phyloP scores from a whole-genome alignment of 2,797 vertebrate species.

The Choloepus didactylus region DNA sequence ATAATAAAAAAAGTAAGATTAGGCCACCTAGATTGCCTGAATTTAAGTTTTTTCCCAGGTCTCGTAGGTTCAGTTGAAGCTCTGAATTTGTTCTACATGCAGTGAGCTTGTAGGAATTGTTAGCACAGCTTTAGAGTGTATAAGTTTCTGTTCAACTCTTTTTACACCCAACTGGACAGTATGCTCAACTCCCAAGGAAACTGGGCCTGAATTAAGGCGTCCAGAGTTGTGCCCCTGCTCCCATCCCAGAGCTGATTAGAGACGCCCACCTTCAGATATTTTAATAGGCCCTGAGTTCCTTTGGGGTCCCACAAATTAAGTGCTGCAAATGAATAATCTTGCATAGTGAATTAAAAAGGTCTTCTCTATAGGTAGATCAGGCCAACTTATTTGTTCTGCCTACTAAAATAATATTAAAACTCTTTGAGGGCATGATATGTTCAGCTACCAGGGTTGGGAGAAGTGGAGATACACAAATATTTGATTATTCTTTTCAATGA shows the following conservation, averaged over 20 bases:
- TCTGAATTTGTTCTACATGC: neutral
- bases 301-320: neutral
- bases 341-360: neutral
- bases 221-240: neutral
- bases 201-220: neutral
- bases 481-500: constrained; percentile 34
- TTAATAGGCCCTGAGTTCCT: neutral
- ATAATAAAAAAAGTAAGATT: too few relatives aligned
- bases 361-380: neutral
- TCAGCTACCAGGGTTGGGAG: neutral
- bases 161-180: neutral
- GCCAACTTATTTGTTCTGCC: constrained; percentile 15
- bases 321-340: neutral
- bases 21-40: neutral
- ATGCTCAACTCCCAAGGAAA: neutral
- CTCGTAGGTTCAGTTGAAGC: neutral
- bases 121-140: constrained; percentile 8
- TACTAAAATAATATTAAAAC: constrained; percentile 26
- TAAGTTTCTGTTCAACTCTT: neutral
- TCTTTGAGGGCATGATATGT: neutral
- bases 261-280: neutral
- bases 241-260: neutral
- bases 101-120: constrained; percentile 3
- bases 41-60: constrained; percentile 3
- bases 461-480: neutral